Conservation (phyloP, 2,888 invertebrate genomes). For the Diarsia rubi region DNA sequence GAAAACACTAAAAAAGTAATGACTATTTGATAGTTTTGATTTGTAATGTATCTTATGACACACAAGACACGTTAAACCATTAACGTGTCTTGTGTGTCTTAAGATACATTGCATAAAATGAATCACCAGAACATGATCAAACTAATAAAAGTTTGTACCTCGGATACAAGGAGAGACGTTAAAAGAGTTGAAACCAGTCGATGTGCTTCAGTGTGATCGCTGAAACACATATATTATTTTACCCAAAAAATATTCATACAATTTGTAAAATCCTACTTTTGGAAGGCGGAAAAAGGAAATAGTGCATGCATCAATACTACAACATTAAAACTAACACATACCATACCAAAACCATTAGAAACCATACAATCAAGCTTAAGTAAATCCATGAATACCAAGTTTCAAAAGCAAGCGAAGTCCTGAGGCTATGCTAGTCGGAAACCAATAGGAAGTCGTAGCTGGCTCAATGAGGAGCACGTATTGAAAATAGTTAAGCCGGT, state of each 20-base stretch:
- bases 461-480: slow-evolving; percentile 30
- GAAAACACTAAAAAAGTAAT: not conserved
- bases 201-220: not conserved
- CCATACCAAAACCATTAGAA: not conserved
- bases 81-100: too few relatives aligned
- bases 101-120: too few relatives aligned
- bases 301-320: not conserved
- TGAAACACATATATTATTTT: too few relatives aligned
- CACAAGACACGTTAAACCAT: too few relatives aligned
- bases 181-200: not conserved
- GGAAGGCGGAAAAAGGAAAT: not conserved
- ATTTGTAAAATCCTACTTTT: not conserved
- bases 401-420: slow-evolving; percentile 24
- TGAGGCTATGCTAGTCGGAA: slow-evolving; percentile 30
- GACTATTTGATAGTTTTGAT: too few relatives aligned
- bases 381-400: slow-evolving; percentile 26
- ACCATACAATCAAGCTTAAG: not conserved
- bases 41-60: too few relatives aligned
- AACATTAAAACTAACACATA: slow-evolving; percentile 3
- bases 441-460: slow-evolving; percentile 47
- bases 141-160: not conserved
- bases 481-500: slow-evolving; percentile 46
- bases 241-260: not conserved
- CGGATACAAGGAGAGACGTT: too few relatives aligned
- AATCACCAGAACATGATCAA: not conserved